Conservation (phyloP, 2,113 vertebrate genomes). For the Menidia beryllina region DNA sequence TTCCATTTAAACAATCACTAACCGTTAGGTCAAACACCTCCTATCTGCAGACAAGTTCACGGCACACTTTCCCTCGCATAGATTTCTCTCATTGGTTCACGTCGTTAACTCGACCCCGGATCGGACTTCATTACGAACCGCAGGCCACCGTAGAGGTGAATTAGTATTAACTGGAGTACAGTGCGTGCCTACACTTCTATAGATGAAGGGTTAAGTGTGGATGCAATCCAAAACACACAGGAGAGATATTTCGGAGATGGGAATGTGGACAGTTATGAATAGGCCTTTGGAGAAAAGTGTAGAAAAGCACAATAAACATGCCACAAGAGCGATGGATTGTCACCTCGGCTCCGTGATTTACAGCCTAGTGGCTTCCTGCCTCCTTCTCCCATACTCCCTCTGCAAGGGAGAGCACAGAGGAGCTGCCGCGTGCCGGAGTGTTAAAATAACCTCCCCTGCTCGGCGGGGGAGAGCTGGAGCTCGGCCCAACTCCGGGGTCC, state of each 20-base stretch:
- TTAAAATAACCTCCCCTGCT: constrained; percentile 65
- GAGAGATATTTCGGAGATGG: constrained; percentile 47
- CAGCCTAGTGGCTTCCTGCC: constrained; percentile 69
- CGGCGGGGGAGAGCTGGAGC: constrained; percentile 56
- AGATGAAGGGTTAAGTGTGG: constrained; percentile 28
- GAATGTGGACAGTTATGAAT: constrained; percentile 68
- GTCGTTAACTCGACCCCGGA: constrained; percentile 12
- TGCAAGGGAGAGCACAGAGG: constrained; percentile 44
- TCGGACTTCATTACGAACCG: constrained; percentile 1
- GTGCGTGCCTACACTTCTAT: too few relatives aligned
- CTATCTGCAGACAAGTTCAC: constrained; percentile 24
- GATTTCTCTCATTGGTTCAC: not conserved
- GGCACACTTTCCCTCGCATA: not conserved
- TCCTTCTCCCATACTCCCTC: constrained; percentile 51
- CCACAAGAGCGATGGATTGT: constrained; percentile 69
- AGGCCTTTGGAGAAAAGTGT: constrained; percentile 59
- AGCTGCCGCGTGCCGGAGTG: constrained; percentile 64
- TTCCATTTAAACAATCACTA: constrained; percentile 56
- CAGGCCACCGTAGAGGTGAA: too few relatives aligned
- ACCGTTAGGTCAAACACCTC: constrained; percentile 22
- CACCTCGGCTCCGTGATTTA: constrained; percentile 76
- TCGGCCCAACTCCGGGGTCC: constrained; percentile 29
- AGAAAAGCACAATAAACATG: constrained; percentile 77
- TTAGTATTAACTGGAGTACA: too few relatives aligned
- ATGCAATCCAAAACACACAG: constrained; percentile 27